A percentile compares a stretch with the other conserved stretches of the same genome.
Evolutionary conservation across 2,797 vertebrate species (phyloP).

Genomic region (Clamator glandarius): DNA sequence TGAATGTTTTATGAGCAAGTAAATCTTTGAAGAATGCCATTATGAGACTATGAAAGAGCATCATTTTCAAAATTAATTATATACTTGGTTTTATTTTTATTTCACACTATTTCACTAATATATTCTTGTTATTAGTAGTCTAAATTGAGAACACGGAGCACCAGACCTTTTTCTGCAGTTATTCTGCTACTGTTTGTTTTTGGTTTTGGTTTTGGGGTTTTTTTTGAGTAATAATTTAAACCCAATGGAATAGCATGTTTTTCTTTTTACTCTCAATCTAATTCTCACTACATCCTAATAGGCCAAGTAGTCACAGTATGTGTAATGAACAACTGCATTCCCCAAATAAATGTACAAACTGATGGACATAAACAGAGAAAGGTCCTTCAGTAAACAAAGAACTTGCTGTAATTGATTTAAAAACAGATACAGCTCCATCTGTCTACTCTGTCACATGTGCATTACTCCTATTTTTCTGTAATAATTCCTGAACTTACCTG

Average conservation of each 20-base stretch:
- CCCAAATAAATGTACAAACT: not conserved
- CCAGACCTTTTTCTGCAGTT: not conserved
- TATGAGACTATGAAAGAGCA: not conserved
- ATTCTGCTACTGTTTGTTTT: not conserved
- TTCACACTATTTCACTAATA: not conserved
- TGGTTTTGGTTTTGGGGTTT: too few relatives aligned
- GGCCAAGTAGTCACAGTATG: not conserved
- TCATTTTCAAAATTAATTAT: not conserved
- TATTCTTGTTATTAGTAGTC: not conserved
- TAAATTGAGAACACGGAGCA: not conserved
- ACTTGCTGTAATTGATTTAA: not conserved
- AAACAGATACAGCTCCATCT: not conserved
- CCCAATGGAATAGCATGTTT: not conserved
- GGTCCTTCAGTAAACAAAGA: not conserved
- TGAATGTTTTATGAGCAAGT: not conserved
- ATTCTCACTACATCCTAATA: conserved; percentile 68
- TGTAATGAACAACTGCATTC: not conserved
- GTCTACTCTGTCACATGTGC: not conserved
- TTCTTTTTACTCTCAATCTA: conserved; percentile 42
- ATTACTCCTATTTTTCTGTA: not conserved
- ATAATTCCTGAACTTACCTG: not conserved
- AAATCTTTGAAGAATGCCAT: not conserved
- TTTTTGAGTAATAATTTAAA: conserved; percentile 7
- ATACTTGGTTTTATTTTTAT: not conserved
- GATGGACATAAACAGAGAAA: conserved; percentile 2